Conservation (phyloP, 2,797 vertebrate species). For the Sciurus carolinensis region DNA sequence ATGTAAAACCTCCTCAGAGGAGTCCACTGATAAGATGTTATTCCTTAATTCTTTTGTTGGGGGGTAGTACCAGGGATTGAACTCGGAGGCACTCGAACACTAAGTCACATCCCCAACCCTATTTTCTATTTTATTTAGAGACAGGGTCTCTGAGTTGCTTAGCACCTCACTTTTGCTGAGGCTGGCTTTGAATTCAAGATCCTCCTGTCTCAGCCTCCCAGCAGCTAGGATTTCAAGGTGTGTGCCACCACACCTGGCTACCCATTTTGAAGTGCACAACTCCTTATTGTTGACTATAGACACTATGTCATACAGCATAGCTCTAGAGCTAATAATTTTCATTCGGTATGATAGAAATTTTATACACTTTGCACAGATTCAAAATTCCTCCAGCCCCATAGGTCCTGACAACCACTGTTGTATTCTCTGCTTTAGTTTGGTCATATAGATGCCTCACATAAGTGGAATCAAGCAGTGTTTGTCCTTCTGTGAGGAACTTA, state of each 20-base stretch:
- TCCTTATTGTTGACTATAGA: not conserved
- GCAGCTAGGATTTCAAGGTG: no score
- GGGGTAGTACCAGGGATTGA: not conserved
- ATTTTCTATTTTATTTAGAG: no score
- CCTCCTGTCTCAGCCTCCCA: no score
- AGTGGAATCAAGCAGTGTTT: not conserved
- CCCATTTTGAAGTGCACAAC: not conserved
- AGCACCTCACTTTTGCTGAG: no score
- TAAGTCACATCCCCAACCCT: no score
- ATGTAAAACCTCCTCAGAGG: not conserved
- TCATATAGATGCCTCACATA: not conserved
- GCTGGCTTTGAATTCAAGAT: no score
- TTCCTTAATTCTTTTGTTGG: slow-evolving; percentile 10
- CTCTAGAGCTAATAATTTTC: not conserved
- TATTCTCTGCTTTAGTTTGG: not conserved
- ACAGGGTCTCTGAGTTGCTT: no score
- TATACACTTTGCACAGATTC: not conserved
- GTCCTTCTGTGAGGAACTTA: not conserved
- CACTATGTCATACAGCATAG: not conserved
- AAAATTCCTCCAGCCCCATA: not conserved
- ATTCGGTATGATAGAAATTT: not conserved
- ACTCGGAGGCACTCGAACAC: no score
- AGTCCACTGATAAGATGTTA: not conserved
- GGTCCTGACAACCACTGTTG: not conserved
- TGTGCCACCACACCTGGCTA: not conserved